A percentile compares a stretch with the other conserved stretches of the same genome.
phyloP scores from a whole-genome alignment of 2,113 vertebrate species.

The Macroglossus sobrinus region DNA sequence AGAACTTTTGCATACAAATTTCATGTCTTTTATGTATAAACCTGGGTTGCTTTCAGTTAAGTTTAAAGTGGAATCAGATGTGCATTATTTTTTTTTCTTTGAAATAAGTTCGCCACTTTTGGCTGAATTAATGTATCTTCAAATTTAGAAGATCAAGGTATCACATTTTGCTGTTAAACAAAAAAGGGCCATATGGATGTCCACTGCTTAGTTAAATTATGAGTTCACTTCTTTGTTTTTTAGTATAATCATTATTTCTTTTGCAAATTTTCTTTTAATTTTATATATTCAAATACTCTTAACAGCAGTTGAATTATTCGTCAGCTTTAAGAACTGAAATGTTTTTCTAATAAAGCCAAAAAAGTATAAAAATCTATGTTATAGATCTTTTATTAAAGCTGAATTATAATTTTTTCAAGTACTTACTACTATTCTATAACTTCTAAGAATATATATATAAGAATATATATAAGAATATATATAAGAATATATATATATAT shows the following conservation, averaged over 20 bases:
- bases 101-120: conserved; percentile 26
- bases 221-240: neutral
- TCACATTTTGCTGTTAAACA: conserved; percentile 3
- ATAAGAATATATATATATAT: neutral
- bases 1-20: conserved; percentile 31
- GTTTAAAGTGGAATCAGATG: conserved; percentile 1
- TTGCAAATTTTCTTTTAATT: conserved; percentile 12
- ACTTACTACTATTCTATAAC: neutral
- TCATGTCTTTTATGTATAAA: conserved; percentile 56
- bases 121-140: neutral
- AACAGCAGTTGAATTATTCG: neutral
- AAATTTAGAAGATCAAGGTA: neutral
- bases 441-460: neutral
- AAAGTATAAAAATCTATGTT: neutral
- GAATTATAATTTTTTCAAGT: neutral
- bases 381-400: neutral
- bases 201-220: neutral
- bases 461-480: too few relatives aligned
- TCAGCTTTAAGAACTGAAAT: neutral
- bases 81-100: conserved; percentile 38
- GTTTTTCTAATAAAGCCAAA: conserved; percentile 9
- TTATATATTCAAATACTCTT: neutral
- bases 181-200: neutral
- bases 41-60: neutral
- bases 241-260: neutral